These are phyloP conservation scores for Eupristina koningsbergeri DNA, from an alignment of 1,140 invertebrate species.

Conservation along the genomic window DNA sequence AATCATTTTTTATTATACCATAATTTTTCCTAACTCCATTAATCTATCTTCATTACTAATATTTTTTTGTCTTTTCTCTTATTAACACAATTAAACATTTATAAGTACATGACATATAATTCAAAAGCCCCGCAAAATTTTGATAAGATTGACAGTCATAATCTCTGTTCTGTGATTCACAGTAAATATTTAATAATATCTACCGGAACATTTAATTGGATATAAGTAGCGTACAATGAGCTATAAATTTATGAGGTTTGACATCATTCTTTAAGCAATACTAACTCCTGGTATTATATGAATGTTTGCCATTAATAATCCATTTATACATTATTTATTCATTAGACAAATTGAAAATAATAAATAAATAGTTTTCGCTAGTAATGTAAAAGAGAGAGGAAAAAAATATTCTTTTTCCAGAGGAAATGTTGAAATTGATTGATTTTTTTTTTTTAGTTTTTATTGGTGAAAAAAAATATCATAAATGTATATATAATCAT, in stretches of 20 bases:
- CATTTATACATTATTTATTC: not conserved
- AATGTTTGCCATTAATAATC: not conserved
- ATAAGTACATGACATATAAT: too few species aligned
- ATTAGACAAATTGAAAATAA: too few species aligned
- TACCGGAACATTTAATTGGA: not conserved
- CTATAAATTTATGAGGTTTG: conserved; percentile 12
- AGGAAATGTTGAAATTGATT: conserved; percentile 61
- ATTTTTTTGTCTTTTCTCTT: not conserved
- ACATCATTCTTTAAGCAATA: not conserved
- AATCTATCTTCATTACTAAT: conserved; percentile 32
- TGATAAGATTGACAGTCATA: too few species aligned
- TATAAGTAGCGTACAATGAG: conserved; percentile 24
- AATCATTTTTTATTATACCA: conserved; percentile 2
- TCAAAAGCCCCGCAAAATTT: too few species aligned
- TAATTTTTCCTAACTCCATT: not conserved
- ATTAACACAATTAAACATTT: too few species aligned
- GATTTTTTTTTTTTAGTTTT: not conserved
- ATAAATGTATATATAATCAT: too few species aligned
- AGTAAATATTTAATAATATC: not conserved
- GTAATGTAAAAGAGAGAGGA: not conserved
- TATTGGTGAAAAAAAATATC: too few species aligned
- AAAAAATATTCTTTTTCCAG: conserved; percentile 60
- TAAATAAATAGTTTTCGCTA: too few species aligned
- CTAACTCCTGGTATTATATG: not conserved
- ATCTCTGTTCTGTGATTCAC: too few species aligned